Conservation (phyloP, 2,797 vertebrate genomes). For the Delichon dasypus region DNA sequence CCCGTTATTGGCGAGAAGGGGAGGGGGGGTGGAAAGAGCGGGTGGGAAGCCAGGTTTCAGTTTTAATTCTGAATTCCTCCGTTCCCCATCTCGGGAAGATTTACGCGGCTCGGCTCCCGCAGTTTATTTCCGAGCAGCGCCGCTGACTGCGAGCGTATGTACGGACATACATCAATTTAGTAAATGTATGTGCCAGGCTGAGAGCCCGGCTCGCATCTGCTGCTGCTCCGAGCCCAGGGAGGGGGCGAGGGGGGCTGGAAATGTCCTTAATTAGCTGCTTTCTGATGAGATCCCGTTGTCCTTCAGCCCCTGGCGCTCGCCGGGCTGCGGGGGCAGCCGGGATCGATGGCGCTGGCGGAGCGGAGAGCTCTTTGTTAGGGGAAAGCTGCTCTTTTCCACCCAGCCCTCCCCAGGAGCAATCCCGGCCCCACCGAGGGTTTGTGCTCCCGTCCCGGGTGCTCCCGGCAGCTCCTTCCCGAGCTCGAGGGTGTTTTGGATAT, state of each 20-base stretch:
- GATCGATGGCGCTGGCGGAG: not conserved
- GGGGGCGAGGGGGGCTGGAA: not conserved
- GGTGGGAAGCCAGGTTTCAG: not conserved
- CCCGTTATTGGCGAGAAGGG: not conserved
- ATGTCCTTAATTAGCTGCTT: constrained; percentile 37
- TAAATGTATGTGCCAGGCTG: constrained; percentile 21
- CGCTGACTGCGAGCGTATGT: constrained; percentile 13
- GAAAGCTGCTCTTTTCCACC: not conserved
- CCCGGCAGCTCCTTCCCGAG: not conserved
- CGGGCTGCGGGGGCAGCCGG: not conserved
- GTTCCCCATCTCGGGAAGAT: constrained; percentile 44
- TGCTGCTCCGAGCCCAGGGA: not conserved
- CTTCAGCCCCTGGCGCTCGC: not conserved
- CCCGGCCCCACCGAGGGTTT: not conserved
- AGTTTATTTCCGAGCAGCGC: constrained; percentile 54
- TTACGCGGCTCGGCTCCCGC: constrained; percentile 30
- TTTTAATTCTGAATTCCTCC: constrained; percentile 30
- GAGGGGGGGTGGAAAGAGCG: not conserved
- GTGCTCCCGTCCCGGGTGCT: too few species aligned
- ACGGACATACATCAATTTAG: not conserved
- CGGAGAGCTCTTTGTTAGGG: not conserved
- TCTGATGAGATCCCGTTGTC: not conserved
- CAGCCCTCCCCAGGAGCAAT: too few species aligned
- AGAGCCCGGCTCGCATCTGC: constrained; percentile 39
- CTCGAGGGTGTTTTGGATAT: rapidly evolving